Conservation (phyloP, 2,797 vertebrate species). For the Eleutherodactylus coqui region DNA sequence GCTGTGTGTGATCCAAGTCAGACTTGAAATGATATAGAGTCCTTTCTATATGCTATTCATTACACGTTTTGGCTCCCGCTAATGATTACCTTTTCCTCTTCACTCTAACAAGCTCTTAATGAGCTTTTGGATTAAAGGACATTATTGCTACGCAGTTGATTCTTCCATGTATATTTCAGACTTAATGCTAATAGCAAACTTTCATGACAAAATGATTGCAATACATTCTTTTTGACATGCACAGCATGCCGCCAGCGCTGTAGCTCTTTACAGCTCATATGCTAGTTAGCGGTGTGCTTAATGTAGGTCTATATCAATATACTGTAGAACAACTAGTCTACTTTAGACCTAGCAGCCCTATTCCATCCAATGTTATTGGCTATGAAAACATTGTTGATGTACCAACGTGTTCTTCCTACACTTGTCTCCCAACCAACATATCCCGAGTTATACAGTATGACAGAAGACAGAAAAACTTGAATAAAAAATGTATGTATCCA, state of each 20-base stretch:
- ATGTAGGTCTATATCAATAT: neutral
- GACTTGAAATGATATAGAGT: slow-evolving; percentile 20
- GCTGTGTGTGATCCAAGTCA: neutral
- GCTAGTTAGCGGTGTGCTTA: neutral
- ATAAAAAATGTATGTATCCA: no score
- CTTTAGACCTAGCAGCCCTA: neutral
- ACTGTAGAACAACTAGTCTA: neutral
- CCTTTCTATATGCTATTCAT: slow-evolving; percentile 36
- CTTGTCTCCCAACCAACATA: no score
- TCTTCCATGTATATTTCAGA: slow-evolving; percentile 15
- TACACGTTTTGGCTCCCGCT: slow-evolving; percentile 26
- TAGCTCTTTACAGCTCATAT: neutral
- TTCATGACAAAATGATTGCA: slow-evolving; percentile 21
- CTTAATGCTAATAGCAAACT: slow-evolving; percentile 8
- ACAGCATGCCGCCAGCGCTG: neutral
- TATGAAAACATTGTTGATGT: no score
- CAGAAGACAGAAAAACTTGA: no score
- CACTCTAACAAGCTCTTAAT: slow-evolving; percentile 49
- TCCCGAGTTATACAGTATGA: no score
- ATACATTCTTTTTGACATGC: neutral
- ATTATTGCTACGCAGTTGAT: slow-evolving; percentile 30
- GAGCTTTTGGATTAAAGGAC: slow-evolving; percentile 50
- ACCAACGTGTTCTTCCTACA: no score
- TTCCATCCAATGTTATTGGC: neutral
- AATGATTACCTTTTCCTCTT: slow-evolving; percentile 34